phyloP scores from a whole-genome alignment of 1,140 invertebrate species.

The Scaptomyza montana region DNA sequence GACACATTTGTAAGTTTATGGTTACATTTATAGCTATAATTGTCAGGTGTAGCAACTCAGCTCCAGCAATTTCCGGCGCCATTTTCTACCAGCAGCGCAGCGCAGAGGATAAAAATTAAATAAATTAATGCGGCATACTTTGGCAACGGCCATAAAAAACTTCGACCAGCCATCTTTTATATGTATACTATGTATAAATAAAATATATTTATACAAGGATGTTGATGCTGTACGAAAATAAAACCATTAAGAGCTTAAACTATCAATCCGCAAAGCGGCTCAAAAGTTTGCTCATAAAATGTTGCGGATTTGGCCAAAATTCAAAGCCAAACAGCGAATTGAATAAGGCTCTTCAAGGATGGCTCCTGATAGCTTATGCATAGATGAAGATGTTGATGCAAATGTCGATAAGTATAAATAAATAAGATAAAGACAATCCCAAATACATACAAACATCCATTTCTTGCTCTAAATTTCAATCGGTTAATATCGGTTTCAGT shows the following conservation, averaged over 20 bases:
- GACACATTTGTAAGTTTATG: slow-evolving; percentile 19
- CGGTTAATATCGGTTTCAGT: no score
- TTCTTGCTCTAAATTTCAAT: no score
- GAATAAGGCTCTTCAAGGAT: slow-evolving; percentile 30
- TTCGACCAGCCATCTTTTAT: slow-evolving; percentile 16
- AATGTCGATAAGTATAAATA: no score
- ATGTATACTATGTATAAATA: slow-evolving; percentile 34
- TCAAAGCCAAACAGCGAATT: slow-evolving; percentile 45
- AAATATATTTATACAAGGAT: slow-evolving; percentile 22
- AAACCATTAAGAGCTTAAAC: slow-evolving; percentile 79
- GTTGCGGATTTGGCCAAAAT: slow-evolving; percentile 1
- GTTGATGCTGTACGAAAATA: slow-evolving; percentile 23
- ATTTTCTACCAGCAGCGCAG: background rate
- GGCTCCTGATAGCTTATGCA: no score
- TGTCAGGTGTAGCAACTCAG: slow-evolving; percentile 70
- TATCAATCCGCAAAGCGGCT: slow-evolving; percentile 40
- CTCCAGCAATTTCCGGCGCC: slow-evolving; percentile 73
- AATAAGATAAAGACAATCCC: no score
- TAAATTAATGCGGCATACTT: slow-evolving; percentile 51
- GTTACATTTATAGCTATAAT: slow-evolving; percentile 66
- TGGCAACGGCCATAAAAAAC: slow-evolving; percentile 60
- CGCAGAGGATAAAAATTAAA: slow-evolving; percentile 29
- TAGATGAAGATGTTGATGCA: no score
- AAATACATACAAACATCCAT: no score
- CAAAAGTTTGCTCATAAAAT: slow-evolving; percentile 27